These are phyloP conservation scores for Harmothoe impar DNA, from an alignment of 2,888 invertebrate species.

Conservation along the genomic window DNA sequence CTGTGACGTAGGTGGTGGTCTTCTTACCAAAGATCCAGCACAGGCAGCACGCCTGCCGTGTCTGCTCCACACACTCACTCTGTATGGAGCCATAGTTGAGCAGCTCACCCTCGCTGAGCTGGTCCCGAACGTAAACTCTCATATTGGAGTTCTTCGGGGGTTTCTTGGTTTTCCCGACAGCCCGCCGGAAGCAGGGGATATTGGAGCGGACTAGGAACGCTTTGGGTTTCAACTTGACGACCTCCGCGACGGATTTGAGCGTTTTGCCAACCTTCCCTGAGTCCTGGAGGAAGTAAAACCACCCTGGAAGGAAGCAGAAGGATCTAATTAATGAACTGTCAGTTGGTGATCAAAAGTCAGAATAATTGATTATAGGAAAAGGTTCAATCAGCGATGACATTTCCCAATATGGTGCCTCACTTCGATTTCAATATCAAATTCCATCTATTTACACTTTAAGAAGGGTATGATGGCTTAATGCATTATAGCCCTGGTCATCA, in stretches of 20 bases:
- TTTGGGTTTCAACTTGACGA: constrained; percentile 44
- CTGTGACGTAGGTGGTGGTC: constrained; percentile 22
- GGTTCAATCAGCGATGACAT: no score
- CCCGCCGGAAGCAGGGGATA: constrained; percentile 53
- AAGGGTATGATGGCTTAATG: no score
- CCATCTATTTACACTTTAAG: no score
- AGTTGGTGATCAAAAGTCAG: neutral
- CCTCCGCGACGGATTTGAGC: constrained; percentile 33
- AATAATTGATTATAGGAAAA: no score
- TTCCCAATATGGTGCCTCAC: no score
- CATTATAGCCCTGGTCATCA: no score
- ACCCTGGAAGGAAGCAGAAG: constrained; percentile 60
- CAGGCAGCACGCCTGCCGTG: constrained; percentile 23
- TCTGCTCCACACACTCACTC: constrained; percentile 57
- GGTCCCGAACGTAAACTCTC: constrained; percentile 38
- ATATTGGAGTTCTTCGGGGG: neutral
- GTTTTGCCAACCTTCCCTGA: constrained; percentile 55
- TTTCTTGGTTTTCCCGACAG: neutral
- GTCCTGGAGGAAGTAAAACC: constrained; percentile 64
- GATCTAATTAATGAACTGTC: neutral
- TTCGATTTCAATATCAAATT: no score
- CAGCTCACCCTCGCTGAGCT: constrained; percentile 39
- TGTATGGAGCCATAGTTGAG: constrained; percentile 17
- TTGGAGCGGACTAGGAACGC: constrained; percentile 46
- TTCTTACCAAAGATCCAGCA: constrained; percentile 53